Conservation (phyloP, 2,113 vertebrate species). For the Hirundichthys speculiger region DNA sequence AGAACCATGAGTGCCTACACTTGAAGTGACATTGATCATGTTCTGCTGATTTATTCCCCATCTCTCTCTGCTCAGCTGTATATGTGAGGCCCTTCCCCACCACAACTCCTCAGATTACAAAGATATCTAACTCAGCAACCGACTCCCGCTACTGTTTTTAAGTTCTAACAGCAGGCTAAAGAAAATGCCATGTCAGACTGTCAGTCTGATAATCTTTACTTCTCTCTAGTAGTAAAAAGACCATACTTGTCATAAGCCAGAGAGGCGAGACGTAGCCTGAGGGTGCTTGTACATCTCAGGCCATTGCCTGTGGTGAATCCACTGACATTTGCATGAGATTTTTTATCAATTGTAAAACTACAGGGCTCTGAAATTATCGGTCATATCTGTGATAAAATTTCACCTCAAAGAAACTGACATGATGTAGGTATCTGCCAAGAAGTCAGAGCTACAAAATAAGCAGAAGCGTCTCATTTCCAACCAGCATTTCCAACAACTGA, state of each 20-base stretch:
- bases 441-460: constrained; percentile 12
- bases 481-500: constrained; percentile 64
- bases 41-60: constrained; percentile 59
- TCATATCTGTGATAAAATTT: constrained; percentile 19
- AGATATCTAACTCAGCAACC: constrained; percentile 15
- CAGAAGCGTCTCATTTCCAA: constrained; percentile 28
- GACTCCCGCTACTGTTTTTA: constrained; percentile 18
- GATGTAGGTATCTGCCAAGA: constrained; percentile 20
- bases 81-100: not conserved
- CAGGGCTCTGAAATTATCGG: constrained; percentile 42
- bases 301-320: constrained; percentile 18
- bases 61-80: constrained; percentile 36
- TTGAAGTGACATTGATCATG: constrained; percentile 51
- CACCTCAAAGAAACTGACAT: constrained; percentile 8
- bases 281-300: constrained; percentile 44
- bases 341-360: constrained; percentile 17
- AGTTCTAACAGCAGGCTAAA: constrained; percentile 4
- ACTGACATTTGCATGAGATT: constrained; percentile 34
- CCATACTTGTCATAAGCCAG: not conserved
- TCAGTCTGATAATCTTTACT: constrained; percentile 12
- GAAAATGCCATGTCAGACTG: not conserved
- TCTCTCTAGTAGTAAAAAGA: constrained; percentile 27
- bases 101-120: not conserved
- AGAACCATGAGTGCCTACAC: constrained; percentile 77
- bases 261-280: no score